Evolutionary conservation across 2,888 invertebrate genomes (phyloP).

Genomic region (Leucoma salicis): DNA sequence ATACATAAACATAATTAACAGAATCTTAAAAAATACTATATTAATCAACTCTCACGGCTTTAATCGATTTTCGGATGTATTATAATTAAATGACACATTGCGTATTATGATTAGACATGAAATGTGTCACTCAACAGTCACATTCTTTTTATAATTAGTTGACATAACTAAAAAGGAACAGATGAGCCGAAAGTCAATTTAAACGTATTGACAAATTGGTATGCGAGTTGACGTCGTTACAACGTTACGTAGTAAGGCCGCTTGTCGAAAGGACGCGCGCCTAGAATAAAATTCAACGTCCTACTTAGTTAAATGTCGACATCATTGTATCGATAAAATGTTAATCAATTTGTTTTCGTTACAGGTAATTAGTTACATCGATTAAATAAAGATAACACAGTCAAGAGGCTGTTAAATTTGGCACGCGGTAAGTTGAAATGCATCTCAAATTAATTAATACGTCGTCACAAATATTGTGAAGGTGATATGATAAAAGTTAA

Average conservation of each 20-base stretch:
- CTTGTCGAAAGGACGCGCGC: slow-evolving; percentile 60
- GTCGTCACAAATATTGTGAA: too few relatives aligned
- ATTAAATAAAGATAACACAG: slow-evolving; percentile 5
- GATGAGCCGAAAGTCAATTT: slow-evolving; percentile 16
- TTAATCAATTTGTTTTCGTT: slow-evolving; percentile 52
- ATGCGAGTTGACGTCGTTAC: slow-evolving; percentile 34
- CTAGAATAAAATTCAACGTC: slow-evolving; percentile 49
- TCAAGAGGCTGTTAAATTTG: slow-evolving; percentile 4
- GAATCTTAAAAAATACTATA: too few relatives aligned
- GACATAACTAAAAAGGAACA: slow-evolving; percentile 18
- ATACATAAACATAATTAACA: too few relatives aligned
- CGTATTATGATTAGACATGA: too few relatives aligned
- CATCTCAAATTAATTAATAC: neutral
- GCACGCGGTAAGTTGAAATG: slow-evolving; percentile 14
- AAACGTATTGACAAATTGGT: slow-evolving; percentile 26
- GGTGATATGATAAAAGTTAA: too few relatives aligned
- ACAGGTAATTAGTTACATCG: slow-evolving; percentile 51
- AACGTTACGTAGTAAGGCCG: slow-evolving; percentile 55
- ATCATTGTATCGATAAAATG: slow-evolving; percentile 40
- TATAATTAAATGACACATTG: too few relatives aligned
- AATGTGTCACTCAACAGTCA: too few relatives aligned
- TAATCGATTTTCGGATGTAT: too few relatives aligned
- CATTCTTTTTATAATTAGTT: slow-evolving; percentile 18
- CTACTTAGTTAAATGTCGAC: slow-evolving; percentile 64
- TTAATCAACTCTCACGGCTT: too few relatives aligned